These are phyloP conservation scores for Strigops habroptila DNA, from an alignment of 2,113 vertebrate genomes.

Conservation along the genomic window DNA sequence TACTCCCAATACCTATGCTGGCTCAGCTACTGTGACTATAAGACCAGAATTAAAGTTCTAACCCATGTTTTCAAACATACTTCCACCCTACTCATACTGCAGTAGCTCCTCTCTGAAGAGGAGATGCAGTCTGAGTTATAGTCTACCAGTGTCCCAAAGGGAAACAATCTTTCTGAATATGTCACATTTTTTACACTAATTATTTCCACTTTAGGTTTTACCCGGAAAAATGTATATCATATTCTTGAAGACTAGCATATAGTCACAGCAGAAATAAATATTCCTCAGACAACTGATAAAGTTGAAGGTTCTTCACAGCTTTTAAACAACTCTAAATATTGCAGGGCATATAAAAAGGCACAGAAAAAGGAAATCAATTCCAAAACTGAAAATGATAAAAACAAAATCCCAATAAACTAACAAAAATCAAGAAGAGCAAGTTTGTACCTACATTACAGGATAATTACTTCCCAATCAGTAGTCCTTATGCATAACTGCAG, in stretches of 20 bases:
- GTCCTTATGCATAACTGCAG: conserved; percentile 59
- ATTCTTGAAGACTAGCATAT: not conserved
- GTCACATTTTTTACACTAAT: not conserved
- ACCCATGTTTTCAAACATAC: not conserved
- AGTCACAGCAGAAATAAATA: not conserved
- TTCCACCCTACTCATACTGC: not conserved
- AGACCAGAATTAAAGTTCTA: not conserved
- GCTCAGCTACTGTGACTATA: not conserved
- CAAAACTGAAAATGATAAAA: conserved; percentile 63
- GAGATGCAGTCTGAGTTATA: not conserved
- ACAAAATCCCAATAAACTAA: conserved; percentile 72
- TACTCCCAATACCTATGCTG: not conserved
- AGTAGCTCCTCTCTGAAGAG: not conserved
- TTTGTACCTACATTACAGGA: conserved; percentile 62
- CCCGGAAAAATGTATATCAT: not conserved
- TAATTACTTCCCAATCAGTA: conserved; percentile 69
- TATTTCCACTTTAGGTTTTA: not conserved
- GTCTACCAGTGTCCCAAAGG: not conserved
- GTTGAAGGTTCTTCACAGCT: not conserved
- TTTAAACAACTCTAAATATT: conserved; percentile 48
- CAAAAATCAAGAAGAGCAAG: conserved; percentile 66
- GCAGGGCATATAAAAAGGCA: not conserved
- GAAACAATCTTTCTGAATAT: not conserved
- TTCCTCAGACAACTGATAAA: not conserved
- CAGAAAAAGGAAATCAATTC: conserved; percentile 37